Conservation (phyloP, 2,113 vertebrate genomes). For the Athene cunicularia region DNA sequence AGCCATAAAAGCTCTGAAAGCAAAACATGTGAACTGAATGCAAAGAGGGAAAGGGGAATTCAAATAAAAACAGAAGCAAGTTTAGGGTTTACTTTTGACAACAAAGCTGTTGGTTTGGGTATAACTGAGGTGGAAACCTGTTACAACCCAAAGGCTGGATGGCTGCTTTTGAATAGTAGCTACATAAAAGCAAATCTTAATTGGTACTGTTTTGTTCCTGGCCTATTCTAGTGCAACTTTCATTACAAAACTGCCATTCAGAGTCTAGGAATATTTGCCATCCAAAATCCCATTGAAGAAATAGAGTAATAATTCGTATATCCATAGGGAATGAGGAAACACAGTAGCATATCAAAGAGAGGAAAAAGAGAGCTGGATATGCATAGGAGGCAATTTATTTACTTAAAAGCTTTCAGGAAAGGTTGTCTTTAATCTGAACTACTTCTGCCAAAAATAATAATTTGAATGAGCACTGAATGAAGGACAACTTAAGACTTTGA, state of each 20-base stretch:
- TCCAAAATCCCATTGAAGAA: neutral
- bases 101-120: neutral
- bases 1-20: neutral
- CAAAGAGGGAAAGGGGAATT: neutral
- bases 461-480: neutral
- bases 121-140: neutral
- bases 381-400: neutral
- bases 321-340: neutral
- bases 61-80: neutral
- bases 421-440: neutral
- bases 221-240: neutral
- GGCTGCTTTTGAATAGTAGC: neutral
- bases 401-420: neutral
- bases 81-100: constrained; percentile 4
- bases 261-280: neutral
- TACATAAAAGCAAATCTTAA: constrained; percentile 3
- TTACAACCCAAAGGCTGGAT: neutral
- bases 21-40: neutral
- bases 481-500: neutral
- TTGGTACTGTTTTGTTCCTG: neutral
- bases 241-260: neutral
- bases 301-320: neutral
- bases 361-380: neutral
- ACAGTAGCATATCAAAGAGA: constrained; percentile 4
- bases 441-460: neutral